Evolutionary conservation across 2,113 vertebrate species (phyloP).

Genomic region (Puma concolor): DNA sequence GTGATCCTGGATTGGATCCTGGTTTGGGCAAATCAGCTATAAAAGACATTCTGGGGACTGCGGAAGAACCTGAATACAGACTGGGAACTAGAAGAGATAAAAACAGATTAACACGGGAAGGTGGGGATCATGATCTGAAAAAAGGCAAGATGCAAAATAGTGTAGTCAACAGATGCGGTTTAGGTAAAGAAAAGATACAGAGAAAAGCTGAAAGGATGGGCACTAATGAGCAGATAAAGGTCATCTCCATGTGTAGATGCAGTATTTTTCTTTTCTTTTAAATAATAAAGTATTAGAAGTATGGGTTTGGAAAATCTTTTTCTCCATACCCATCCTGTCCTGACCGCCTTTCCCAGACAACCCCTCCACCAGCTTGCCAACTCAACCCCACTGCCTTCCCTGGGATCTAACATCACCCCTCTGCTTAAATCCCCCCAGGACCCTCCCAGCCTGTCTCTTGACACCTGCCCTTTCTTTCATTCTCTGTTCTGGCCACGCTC

Average conservation of each 20-base stretch:
- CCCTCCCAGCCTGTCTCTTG: not conserved
- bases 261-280: not conserved
- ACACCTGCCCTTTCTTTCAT: not conserved
- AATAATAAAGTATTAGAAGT: slow-evolving; percentile 13
- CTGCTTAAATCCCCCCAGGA: not conserved
- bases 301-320: not conserved
- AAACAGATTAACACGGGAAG: not conserved
- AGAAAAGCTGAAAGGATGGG: not conserved
- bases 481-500: not conserved
- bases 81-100: not conserved
- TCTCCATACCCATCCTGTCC: not conserved
- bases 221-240: not conserved
- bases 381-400: not conserved
- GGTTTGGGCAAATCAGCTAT: not conserved
- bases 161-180: not conserved
- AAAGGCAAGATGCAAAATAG: not conserved
- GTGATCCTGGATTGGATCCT: not conserved
- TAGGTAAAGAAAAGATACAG: not conserved
- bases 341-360: not conserved
- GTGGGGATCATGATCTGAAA: not conserved
- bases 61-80: not conserved
- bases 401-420: not conserved
- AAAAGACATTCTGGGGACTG: not conserved
- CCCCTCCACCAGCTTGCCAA: not conserved
- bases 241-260: not conserved